Evolutionary conservation across 2,888 invertebrate species (phyloP), one percentile per base, ranked within the genome.

Genomic region (Eilema griseolum): DNA sequence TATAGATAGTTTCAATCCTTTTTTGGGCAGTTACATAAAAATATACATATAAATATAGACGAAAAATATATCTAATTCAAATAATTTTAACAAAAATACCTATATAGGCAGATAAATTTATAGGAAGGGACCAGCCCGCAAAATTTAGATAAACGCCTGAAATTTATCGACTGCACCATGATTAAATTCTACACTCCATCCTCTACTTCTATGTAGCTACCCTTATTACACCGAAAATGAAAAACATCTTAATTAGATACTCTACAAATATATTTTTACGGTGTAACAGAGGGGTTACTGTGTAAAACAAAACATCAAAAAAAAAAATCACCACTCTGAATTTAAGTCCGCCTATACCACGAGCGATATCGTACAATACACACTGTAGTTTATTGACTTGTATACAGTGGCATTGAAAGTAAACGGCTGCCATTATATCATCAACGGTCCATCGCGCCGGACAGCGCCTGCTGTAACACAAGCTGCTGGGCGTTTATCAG

Each of bases 331-430:
- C 90, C 86, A 85, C 82, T 87, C 83, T 86, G 81, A 88, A 85
- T 88, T 91, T 91, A 92, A 93, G 92, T 92, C 89, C 88, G 83
- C 86, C 84, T 85, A 85, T 84, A 84, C 81, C 87, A 84, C 87
- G 88, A 87, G 86, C 84, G 83, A 63, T 67, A 33, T 67, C 61
- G 70, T 74, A 83, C 89, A 89, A 89, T 88, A 87, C 88, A 78
- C 83, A 86, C 81, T 87, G 87, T 91, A 91, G 95, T 94, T 93
- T 94, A 89, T 94, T 94, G 94, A 95, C 94, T 92, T 89, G 86
- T 92, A 86, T 91, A 90, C 89, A 86, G 90, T 87, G 94, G 94
- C 95, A 94, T 94, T 95, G 95, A 94, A 93, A 90, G 89, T 91
- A 93, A 94, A 90, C 89, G 92, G 85, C 83, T 85, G 83, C 90